Percentiles rank a stretch among this genome's conserved stretches.
Conservation (phyloP, 2,113 vertebrate genomes). For the Rhodinocichla rosea region DNA sequence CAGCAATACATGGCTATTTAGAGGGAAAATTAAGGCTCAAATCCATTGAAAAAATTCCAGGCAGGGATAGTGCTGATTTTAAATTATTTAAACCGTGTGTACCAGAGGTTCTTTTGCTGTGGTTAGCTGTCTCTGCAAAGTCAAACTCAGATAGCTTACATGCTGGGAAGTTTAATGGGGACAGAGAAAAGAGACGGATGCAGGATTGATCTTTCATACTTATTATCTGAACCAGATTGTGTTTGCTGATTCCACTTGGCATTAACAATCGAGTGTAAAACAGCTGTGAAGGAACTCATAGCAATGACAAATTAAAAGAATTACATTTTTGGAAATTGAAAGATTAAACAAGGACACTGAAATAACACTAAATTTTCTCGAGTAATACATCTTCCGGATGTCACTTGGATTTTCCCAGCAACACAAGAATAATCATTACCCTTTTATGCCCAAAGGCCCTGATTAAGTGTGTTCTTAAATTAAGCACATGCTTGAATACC, state of each 20-base stretch:
- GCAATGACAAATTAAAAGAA: slow-evolving; percentile 35
- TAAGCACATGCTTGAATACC: slow-evolving; percentile 41
- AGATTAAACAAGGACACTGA: slow-evolving; percentile 31
- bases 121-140: not conserved
- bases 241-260: slow-evolving; percentile 31
- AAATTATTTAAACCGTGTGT: not conserved
- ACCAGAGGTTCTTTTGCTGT: not conserved
- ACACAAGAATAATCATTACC: slow-evolving; percentile 26
- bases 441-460: slow-evolving; percentile 30
- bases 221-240: slow-evolving; percentile 23
- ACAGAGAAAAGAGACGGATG: not conserved
- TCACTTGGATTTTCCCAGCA: slow-evolving; percentile 35
- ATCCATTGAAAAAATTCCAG: not conserved
- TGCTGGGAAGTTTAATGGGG: not conserved
- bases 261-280: not conserved
- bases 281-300: slow-evolving; percentile 36
- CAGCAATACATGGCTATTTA: not conserved
- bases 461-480: slow-evolving; percentile 47
- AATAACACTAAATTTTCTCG: not conserved
- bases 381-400: slow-evolving; percentile 44
- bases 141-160: not conserved
- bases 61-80: not conserved
- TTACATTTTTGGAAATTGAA: slow-evolving; percentile 24
- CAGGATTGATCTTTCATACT: not conserved
- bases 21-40: not conserved